Base-by-base conservation (phyloP, 2,888 invertebrate genomes). In the Archaeoteleia sp. region DNA sequence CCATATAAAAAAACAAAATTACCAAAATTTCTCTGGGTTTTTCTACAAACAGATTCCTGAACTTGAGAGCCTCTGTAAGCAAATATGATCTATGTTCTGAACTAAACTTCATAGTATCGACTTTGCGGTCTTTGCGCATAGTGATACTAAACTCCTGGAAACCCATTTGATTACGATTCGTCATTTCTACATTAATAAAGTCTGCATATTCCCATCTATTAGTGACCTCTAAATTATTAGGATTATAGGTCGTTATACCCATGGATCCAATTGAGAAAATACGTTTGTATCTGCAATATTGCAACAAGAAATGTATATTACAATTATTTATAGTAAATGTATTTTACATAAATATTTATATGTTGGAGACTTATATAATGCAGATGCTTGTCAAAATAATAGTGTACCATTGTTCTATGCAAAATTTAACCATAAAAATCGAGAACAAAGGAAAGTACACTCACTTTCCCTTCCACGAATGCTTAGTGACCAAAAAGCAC, bases 401-500 rank as follows among this genome's bases (percentile, higher is more conserved):
- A n/a, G n/a, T n/a, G n/a, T n/a, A n/a, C n/a, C n/a, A n/a, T n/a
- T n/a, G n/a, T n/a, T n/a, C n/a, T n/a, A n/a, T n/a, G n/a, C 7
- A 7, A 27, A 6, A 42, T 14, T 29, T n/a, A 30, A 7, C n/a
- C 9, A 25, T 13, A 13, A 34, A 30, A 17, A 25, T 1, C 1
- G 14, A 1, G n/a, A 37, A 61, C 43, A 51, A 45, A 43, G 20
- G 27, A 23, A 8, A 29, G 27, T 72, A 37, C 35, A 86, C 91
- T 89, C 87, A 94, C 93, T 95, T 98, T 85, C 98, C 99, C 86
- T 97, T 98, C 98, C 98, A 99, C 15, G 95, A 96, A 86, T 97
- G 97, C 87, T 99, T 99, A 25, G 95, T 97, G 82, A 98, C 97
- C 82, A 96, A 91, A 87, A 96, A 99, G 84, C 98, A 97, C 74